A percentile compares a stretch with the other conserved stretches of the same genome.
Conservation (phyloP, 2,113 vertebrate genomes). For the Hyla sarda region DNA sequence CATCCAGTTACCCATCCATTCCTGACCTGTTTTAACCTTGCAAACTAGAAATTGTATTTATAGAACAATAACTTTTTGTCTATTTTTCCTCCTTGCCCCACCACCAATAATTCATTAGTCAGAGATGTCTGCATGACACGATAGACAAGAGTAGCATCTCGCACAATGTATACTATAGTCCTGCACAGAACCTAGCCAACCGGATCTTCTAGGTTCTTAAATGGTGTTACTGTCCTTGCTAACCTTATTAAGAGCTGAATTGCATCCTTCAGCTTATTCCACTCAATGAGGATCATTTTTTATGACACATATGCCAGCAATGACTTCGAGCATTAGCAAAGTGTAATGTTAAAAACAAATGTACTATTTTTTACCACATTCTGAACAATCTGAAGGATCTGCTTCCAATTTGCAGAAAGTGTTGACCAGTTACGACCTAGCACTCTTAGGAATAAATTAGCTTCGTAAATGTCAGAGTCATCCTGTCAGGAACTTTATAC, state of each 20-base stretch:
- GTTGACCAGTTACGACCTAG: background rate
- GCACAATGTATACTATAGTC: background rate
- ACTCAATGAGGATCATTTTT: constrained; percentile 49
- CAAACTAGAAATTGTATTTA: background rate
- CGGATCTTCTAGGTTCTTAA: background rate
- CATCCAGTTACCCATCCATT: background rate
- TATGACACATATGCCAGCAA: constrained; percentile 51
- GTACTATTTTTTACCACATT: constrained; percentile 39
- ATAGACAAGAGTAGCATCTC: background rate
- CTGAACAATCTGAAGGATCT: constrained; percentile 1
- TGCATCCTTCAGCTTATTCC: constrained; percentile 49
- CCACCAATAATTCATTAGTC: background rate
- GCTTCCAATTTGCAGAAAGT: constrained; percentile 15
- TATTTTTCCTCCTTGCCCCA: background rate
- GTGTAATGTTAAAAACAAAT: background rate
- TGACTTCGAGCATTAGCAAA: constrained; percentile 40
- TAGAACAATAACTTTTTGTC: background rate
- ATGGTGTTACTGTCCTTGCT: constrained; percentile 13
- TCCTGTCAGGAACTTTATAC: too few relatives aligned
- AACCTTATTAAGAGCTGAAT: constrained; percentile 37
- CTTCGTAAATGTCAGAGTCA: background rate
- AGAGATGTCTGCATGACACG: background rate
- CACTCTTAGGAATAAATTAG: background rate
- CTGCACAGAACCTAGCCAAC: background rate
- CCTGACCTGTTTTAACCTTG: background rate